Evolutionary conservation across 2,888 invertebrate genomes (phyloP).

Genomic region (Aphrophora alni): DNA sequence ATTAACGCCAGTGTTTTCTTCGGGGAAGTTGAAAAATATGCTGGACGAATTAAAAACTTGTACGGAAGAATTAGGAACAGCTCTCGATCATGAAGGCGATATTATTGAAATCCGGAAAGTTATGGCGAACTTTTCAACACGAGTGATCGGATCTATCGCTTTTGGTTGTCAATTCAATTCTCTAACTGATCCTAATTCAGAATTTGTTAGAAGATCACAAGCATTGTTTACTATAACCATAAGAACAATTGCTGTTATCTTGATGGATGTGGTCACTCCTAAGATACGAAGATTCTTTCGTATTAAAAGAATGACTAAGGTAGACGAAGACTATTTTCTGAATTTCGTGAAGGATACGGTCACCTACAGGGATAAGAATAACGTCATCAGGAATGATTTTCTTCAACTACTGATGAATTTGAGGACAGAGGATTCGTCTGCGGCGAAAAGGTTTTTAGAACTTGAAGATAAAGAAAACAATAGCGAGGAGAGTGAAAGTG

Average conservation of each 20-base stretch:
- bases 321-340: conserved; percentile 58
- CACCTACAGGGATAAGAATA: conserved; percentile 40
- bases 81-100: background rate
- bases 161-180: background rate
- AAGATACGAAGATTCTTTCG: background rate
- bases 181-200: background rate
- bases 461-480: background rate
- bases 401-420: conserved; percentile 63
- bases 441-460: background rate
- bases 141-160: background rate
- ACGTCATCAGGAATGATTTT: conserved; percentile 39
- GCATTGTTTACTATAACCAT: background rate
- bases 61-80: background rate
- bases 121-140: background rate
- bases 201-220: background rate
- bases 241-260: background rate
- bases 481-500: no score
- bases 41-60: background rate
- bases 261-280: background rate
- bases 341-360: conserved; percentile 34
- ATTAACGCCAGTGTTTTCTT: background rate
- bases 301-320: background rate
- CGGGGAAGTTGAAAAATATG: background rate
- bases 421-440: conserved; percentile 54
- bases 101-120: background rate